Conservation (phyloP, 2,797 vertebrate genomes). For the Amniataba percoides region DNA sequence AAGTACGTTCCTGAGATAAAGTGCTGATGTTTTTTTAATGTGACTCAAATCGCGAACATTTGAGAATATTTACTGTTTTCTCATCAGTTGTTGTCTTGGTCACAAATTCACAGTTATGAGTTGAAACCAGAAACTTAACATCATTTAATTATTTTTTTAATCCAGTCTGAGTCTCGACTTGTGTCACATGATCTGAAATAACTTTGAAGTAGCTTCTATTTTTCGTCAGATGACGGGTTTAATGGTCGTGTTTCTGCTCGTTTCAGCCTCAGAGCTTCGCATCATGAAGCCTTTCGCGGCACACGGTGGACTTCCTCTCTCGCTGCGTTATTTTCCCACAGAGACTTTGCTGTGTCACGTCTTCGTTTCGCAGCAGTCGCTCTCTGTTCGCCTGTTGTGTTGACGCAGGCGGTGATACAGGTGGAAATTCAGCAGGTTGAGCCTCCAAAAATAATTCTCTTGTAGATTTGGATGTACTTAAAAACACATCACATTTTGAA, state of each 20-base stretch:
- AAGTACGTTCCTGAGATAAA: not conserved
- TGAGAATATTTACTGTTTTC: not conserved
- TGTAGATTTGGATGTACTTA: not conserved
- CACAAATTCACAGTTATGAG: not conserved
- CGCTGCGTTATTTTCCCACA: not conserved
- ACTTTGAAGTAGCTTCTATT: not conserved
- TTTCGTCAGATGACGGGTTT: not conserved
- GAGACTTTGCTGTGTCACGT: not conserved
- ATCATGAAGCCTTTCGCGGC: not conserved
- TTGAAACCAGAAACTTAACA: not conserved
- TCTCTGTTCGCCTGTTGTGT: not conserved
- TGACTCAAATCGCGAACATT: not conserved
- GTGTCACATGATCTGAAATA: not conserved
- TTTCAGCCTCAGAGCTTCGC: not conserved
- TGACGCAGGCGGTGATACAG: not conserved
- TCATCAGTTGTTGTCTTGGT: too few species aligned
- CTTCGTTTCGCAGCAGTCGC: not conserved
- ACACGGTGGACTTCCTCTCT: conserved; percentile 6
- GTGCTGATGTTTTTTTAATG: not conserved
- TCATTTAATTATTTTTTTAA: not conserved
- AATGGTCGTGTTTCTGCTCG: conserved; percentile 7
- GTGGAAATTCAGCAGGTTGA: conserved; percentile 6
- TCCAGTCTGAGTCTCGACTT: not conserved
- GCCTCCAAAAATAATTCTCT: not conserved
- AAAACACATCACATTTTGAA: not conserved